Percentiles rank a stretch among this genome's conserved stretches.
These are phyloP conservation scores for Pocillopora grandis DNA, from an alignment of 92 coral and sea anemone species.

Conservation along the genomic window DNA sequence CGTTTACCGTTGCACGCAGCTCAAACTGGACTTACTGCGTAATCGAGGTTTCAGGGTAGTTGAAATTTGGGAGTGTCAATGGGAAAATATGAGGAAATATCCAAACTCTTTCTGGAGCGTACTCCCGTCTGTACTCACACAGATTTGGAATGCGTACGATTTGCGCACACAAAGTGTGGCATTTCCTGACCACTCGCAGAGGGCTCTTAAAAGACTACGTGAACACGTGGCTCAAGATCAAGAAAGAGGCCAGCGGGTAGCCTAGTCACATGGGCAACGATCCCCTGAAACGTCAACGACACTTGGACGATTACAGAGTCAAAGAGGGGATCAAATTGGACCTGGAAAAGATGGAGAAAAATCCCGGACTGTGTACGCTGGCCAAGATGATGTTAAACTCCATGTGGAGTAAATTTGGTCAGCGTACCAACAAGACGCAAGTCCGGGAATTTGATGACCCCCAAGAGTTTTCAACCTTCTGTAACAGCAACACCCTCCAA, in stretches of 20 bases:
- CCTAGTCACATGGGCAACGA: slow-evolving; percentile 4
- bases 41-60: too few species aligned
- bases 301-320: neutral
- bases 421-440: neutral
- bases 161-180: neutral
- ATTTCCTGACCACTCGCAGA: too few species aligned
- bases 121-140: neutral
- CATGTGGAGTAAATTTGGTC: slow-evolving; percentile 44
- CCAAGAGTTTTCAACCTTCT: neutral
- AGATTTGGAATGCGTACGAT: neutral
- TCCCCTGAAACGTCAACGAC: slow-evolving; percentile 1
- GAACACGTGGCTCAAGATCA: slow-evolving; percentile 2
- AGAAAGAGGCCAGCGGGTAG: slow-evolving; percentile 1
- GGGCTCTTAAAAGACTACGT: slow-evolving; percentile 24
- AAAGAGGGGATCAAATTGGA: slow-evolving; percentile 7
- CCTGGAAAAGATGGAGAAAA: neutral
- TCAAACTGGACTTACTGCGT: too few species aligned
- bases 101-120: neutral
- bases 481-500: neutral
- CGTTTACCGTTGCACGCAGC: too few species aligned
- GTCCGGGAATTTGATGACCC: neutral
- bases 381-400: slow-evolving; percentile 29
- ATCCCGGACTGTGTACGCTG: slow-evolving; percentile 19
- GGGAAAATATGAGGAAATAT: neutral
- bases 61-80: too few species aligned